Evolutionary conservation across 1,140 invertebrate genomes (phyloP).

Genomic region (Drosophila sp.): DNA sequence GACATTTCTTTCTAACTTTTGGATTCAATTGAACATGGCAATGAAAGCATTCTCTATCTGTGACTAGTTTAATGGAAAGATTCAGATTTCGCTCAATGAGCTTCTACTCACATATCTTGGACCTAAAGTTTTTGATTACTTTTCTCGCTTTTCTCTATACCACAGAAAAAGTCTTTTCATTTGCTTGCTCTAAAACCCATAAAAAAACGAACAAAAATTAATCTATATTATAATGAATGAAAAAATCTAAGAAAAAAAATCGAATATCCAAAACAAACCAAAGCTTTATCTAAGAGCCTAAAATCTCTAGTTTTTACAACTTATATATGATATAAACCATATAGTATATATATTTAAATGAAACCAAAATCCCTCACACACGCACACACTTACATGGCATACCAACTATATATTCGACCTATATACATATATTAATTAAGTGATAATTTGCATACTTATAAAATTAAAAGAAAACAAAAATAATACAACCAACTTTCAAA

Average conservation of each 20-base stretch:
- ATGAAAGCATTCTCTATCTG: no score
- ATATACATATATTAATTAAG: slow-evolving; percentile 70
- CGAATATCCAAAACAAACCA: slow-evolving; percentile 20
- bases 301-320: slow-evolving; percentile 64
- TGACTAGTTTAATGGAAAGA: not conserved
- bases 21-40: no score
- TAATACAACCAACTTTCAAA: slow-evolving; percentile 53
- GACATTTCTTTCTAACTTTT: no score
- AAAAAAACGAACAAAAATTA: not conserved
- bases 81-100: not conserved
- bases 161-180: slow-evolving; percentile 40
- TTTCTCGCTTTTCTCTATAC: not conserved
- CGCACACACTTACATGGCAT: slow-evolving; percentile 71
- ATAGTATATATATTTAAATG: slow-evolving; percentile 51
- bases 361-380: slow-evolving; percentile 41
- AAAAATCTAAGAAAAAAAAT: slow-evolving; percentile 9
- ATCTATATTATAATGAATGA: slow-evolving; percentile 1
- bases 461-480: slow-evolving; percentile 44
- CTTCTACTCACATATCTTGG: slow-evolving; percentile 3
- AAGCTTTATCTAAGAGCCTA: slow-evolving; percentile 60
- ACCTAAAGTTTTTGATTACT: not conserved
- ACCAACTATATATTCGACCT: slow-evolving; percentile 40
- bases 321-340: slow-evolving; percentile 32
- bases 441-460: slow-evolving; percentile 76
- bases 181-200: slow-evolving; percentile 46